Base-by-base conservation (phyloP, 2,797 vertebrate species). In the Pipistrellus pipistrellus region DNA sequence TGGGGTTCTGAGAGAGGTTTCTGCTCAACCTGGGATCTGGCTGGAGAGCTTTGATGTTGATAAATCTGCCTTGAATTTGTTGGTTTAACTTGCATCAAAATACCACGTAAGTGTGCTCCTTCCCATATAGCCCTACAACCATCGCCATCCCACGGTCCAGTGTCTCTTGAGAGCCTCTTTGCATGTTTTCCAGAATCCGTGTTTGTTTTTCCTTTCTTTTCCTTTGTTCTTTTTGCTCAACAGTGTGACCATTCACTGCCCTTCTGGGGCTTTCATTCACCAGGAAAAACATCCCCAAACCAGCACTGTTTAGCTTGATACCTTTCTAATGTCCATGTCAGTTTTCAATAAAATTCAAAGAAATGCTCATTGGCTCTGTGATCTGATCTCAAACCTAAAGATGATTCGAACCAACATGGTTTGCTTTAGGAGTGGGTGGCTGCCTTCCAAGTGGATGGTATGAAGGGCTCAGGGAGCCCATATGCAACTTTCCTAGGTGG, bases 301-400 rank as follows among this genome's bases (percentile, higher is more conserved):
- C 97, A 81, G 97, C 97, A 53, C 94, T 95, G 97, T 97, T 97
- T 64, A 88, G 94, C 97, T 95, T 75, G 68, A 90, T 44, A 95
- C 95, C 98, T 98, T 98, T 97, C 97, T 98, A 97, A 97, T 96
- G 93, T 93, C 75, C 76, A 55, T 97, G 98, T 97, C 93, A 62
- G 85, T 98, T 98, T 98, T 97, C 97, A 98, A 98, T 98, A 98
- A 98, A 98, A 98, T 97, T 98, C 96, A 97, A 96, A 97, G 93
- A 97, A 96, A 88, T 25, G 20, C 10, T 93, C 95, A 91, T 41
- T 76, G 83, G 38, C 51, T 94, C 83, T 96, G 91, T 96, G 89
- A 90, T 95, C 75, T 94, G 62, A 81, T 95, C 76, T 87, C 82
- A 75, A 94, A 89, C 75, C 73, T 66, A 77, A 85, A 88, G 66